Evolutionary conservation across 2,888 invertebrate genomes (phyloP), one percentile per base, ranked within the genome.

Genomic region (Microdon myrmicae): DNA sequence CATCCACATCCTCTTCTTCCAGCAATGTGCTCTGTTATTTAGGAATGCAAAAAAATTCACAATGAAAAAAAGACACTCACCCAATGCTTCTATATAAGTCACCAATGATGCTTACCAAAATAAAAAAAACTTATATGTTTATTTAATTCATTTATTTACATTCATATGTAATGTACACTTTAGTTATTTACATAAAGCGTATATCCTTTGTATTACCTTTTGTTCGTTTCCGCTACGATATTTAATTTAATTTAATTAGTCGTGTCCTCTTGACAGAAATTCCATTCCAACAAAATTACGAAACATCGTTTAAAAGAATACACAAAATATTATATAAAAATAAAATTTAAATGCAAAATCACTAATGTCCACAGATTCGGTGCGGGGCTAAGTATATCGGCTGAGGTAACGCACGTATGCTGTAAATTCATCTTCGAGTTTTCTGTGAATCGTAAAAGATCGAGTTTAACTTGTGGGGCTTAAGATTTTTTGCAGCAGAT

Each of bases 271-370:
- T 7, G 26, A 35, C 7, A 37, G 19, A n/a, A n/a, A n/a, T n/a
- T n/a, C n/a, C n/a, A n/a, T n/a, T 41, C 64, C 64, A 64, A 51
- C 12, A 23, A 64, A 64, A 64, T 53, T 58, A 58, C 58, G 64
- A 58, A 51, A 31, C 6, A 19, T 17, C 12, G 1, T 14, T 34
- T 22, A 7, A 28, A 32, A 38, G 8, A 6, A 22, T 14, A 47
- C 14, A n/a, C n/a, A 48, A 48, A 38, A 17, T 1, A n/a, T n/a
- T 12, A 12, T 6, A 8, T 1, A 29, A 39, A 17, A 22, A 17
- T 13, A 49, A 13, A 16, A 13, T 4, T 6, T 38, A 44, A 44
- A 38, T 16, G 13, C 37, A 10, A 55, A 17, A 31, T 20, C 32
- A 41, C 41, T 37, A 20, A 60, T 54, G 51, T 44, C 51, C 56